Base-by-base conservation (phyloP, 2,113 vertebrate genomes). In the Limanda limanda region DNA sequence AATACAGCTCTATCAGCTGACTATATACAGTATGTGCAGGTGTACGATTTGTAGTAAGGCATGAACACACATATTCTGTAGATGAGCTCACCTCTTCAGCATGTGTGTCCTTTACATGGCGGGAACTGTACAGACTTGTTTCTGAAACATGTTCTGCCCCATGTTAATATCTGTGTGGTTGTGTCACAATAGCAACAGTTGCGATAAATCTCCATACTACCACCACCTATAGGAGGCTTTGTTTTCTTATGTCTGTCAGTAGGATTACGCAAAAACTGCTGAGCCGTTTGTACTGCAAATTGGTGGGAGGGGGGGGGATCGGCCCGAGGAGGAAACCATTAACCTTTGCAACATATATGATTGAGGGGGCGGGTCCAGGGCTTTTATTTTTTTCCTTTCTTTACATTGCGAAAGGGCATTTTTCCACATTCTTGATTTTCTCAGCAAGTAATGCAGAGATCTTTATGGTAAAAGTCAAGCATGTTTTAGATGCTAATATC, bases 61-160 rank as follows among this genome's bases (percentile, higher is more conserved):
- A 15, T 67, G 40, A 42, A 42, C 40, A 42, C 40, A 42, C 10
- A 21, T 35, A 35, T 67, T 61, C 37, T 42, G 1, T 21, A 45
- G 48, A 62, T 78, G 21, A 74, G 1, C 55, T 61, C 42, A 59
- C 11, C 31, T 37, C 55, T 52, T 15, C 4, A 18, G 21, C 21
- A 51, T 45, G 71, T 54, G 57, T 61, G 59, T 40, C 17, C 27
- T 69, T 45, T 68, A 63, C 52, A 21, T 11, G 47, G 25, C 17
- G 2, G 51, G 37, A 68, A 58, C 59, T 76, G 75, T 52, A 52
- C 69, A 31, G 62, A 77, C 55, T 1, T 76, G 68, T 86, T 62
- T 64, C 35, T 35, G 56, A 71, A 63, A 47, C 2, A 3, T 27
- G 47, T 45, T 27, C 10, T 13, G 15, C 31, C 23, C 18, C 4